These are phyloP conservation scores for Cinclus cinclus DNA, from an alignment of 2,113 vertebrate genomes.

Conservation along the genomic window DNA sequence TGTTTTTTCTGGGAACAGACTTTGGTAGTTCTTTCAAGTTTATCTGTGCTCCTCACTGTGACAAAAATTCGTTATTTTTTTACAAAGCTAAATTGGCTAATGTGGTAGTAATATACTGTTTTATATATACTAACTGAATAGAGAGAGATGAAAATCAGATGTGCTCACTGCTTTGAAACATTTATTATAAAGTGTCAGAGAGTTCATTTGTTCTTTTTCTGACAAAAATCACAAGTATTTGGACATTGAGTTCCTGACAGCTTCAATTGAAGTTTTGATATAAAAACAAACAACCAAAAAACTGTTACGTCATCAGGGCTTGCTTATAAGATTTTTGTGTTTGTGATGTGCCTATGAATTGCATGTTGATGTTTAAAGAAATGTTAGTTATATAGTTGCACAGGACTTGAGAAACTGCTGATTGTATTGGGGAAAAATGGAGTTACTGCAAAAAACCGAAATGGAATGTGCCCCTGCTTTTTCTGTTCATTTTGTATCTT, in stretches of 20 bases:
- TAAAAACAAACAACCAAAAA: neutral
- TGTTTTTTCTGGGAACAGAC: neutral
- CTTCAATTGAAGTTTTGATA: neutral
- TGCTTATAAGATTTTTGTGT: neutral
- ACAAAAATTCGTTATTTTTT: neutral
- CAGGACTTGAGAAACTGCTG: neutral
- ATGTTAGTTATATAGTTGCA: neutral
- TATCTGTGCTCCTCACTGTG: neutral
- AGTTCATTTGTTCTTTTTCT: neutral
- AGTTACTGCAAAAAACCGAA: neutral
- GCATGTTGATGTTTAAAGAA: neutral
- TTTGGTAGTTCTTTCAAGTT: neutral
- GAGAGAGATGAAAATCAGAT: neutral
- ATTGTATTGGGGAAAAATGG: neutral
- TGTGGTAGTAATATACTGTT: neutral
- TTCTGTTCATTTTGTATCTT: neutral
- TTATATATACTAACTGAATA: neutral
- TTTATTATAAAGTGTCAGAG: neutral
- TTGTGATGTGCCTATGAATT: neutral
- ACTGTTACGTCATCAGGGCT: fast-evolving
- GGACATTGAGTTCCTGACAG: neutral
- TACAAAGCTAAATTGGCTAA: neutral
- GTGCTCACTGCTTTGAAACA: neutral
- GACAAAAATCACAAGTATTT: neutral
- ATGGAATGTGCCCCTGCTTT: neutral